Evolutionary conservation across 2,113 vertebrate genomes (phyloP), one percentile per base, ranked within the genome.

Genomic region (Erinaceus europaeus): DNA sequence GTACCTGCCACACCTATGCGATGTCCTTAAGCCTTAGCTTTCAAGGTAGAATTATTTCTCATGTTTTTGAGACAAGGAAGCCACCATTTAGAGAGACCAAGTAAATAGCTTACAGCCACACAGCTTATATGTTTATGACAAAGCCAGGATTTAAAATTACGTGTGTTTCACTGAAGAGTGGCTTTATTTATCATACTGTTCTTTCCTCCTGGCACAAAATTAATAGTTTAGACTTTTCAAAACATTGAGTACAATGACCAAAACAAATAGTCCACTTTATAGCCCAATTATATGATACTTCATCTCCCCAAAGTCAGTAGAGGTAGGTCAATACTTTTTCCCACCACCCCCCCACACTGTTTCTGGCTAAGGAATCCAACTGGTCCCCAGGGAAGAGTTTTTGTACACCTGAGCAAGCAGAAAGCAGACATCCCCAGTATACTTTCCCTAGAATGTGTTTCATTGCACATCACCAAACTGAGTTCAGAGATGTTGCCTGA

Each of bases 31-130:
- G 67, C 29, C 55, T 57, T 15, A 23, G 5, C 5, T 86, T 79
- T 86, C n/a, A 46, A 86, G n/a, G n/a, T 25, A 76, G 32, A 12
- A 44, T 88, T 46, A 10, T 40, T 61, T 90, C 32, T 78, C 14
- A 40, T 61, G 12, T 85, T 76, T 76, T 38, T 77, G 6, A 83
- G 72, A 59, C 1, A 79, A 68, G 42, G 32, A 79, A 88, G 34
- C 10, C 18, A 62, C 42, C 23, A 14, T 61, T 79, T 72, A 67
- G 18, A 64, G 74, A 57, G 82, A 21, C 34, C 71, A 75, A 50
- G 15, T 23, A 71, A 36, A 6, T 55, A 44, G 4, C n/a, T 78
- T 20, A 27, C 14, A 85, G 55, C 64, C 53, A 76, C 71, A 67
- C 1, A 73, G 42, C 53, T 65, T 27, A 71, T 32, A 9, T 76